Base-by-base conservation (phyloP, 1,140 invertebrate species). In the Dreissena polymorpha region DNA sequence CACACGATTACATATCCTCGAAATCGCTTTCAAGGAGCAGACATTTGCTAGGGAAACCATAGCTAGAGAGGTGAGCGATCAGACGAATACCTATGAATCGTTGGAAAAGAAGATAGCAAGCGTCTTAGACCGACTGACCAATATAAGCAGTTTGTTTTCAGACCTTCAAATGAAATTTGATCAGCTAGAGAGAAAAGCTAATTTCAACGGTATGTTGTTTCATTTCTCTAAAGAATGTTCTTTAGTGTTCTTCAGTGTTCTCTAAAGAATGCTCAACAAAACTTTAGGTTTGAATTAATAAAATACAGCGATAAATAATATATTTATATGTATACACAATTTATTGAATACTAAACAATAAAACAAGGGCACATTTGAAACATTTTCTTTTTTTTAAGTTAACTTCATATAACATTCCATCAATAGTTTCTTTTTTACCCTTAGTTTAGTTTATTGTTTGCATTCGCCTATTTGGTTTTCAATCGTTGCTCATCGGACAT, bases 1-100 rank as follows among this genome's bases (percentile, higher is more conserved):
- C 14, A 83, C 87, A 57, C 71, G 87, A 7, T 75, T 89, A 21
- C 86, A 87, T n/a, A 73, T 87, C 21, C 76, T 87, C 7, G 86
- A 88, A 83, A 83, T 88, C 70, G 85, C 88, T 10, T 89, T 89
- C 70, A 89, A 89, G 69, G 88, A 89, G 69, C 88, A 89, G 71
- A 87, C 88, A 0, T 77, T 86, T 60, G 80, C 84, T 0, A 76
- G 85, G 2, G 87, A 89, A 74, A 72, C 83, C n/a, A 90, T 90
- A 27, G 87, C 83, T 16, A 72, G 85, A 53, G 89, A 88, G 77
- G 86, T 90, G 10, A 86, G 71, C 70, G 87, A 90, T 75, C 89
- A 90, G 71, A 75, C 84, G 2, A 83, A 87, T 69, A 75, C 87
- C 53, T 88, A 90, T 67, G 68, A 73, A n/a, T 51, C 74, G 57